Evolutionary conservation across 2,113 vertebrate genomes (phyloP), one percentile per base, ranked within the genome.

Genomic region (Callorhinus ursinus): DNA sequence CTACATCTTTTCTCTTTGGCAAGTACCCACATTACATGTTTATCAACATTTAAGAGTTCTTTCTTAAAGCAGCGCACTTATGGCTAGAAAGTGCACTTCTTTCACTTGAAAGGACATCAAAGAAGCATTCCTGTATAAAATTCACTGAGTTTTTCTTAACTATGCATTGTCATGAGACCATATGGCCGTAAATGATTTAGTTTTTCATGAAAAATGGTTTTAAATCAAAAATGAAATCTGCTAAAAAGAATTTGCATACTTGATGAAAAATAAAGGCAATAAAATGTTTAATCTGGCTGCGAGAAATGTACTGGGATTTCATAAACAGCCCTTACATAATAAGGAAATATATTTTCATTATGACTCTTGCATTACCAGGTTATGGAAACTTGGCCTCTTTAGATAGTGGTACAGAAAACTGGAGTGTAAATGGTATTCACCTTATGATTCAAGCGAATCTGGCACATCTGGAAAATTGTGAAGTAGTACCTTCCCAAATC

Each of bases 261-360:
- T 98, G 98, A 98, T 97, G 97, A 97, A 98, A 98, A 98, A 98
- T 98, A 98, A 98, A 98, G 98, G 95, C 97, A 98, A 97, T 98
- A 97, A 98, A 97, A 97, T 96, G 95, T 97, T 98, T 97, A 98
- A 96, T 98, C 97, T 93, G 95, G 94, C 96, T 98, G 97, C 96
- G 95, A 98, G 97, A 96, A 98, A 97, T 97, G 95, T 97, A 97
- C 90, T 97, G 97, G 96, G 96, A 97, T 97, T 98, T 97, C 95
- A 95, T 94, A 97, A 98, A 84, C 96, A 97, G 95, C 93, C 94
- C 65, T 97, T 94, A 88, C 90, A 96, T 95, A 97, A 97, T 97
- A 96, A 97, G 82, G 92, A 97, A 98, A 98, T 97, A 96, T 81
- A 97, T 97, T 98, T 98, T 98, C 98, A 98, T 98, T 98, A 97